Conservation (phyloP, 2,113 vertebrate genomes). For the Saimiri boliviensis region DNA sequence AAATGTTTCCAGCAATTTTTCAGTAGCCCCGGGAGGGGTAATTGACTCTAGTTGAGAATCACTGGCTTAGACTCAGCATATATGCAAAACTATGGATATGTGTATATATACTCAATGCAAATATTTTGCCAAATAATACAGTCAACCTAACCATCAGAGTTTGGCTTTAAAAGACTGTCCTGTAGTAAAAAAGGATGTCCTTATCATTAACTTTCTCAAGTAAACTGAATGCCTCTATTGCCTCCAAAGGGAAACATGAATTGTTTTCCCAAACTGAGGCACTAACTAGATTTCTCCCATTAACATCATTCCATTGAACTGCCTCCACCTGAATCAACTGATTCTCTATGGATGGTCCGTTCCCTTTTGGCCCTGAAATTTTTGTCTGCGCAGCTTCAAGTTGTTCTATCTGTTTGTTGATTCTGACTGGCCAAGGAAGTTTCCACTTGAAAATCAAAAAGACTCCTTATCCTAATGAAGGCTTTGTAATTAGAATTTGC, state of each 20-base stretch:
- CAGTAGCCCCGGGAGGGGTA: not conserved
- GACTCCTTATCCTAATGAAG: not conserved
- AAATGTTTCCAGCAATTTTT: not conserved
- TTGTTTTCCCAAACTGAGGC: not conserved
- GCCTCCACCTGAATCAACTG: not conserved
- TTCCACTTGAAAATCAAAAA: slow-evolving; percentile 48
- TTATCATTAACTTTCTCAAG: not conserved
- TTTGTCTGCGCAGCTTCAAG: slow-evolving; percentile 13
- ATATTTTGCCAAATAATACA: not conserved
- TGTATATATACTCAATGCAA: not conserved
- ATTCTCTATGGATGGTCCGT: fast-evolving
- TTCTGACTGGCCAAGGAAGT: not conserved
- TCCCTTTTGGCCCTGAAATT: not conserved
- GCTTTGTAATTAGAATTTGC: slow-evolving; percentile 51
- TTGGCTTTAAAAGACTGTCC: slow-evolving; percentile 8
- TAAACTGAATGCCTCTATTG: not conserved
- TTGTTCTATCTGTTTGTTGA: not conserved
- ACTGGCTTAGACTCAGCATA: not conserved
- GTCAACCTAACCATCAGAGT: not conserved
- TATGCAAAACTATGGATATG: not conserved
- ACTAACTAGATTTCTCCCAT: not conserved
- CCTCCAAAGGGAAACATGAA: not conserved
- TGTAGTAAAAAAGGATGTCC: not conserved
- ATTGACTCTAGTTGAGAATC: not conserved
- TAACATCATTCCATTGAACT: slow-evolving; percentile 50